Evolutionary conservation across 2,797 vertebrate species (phyloP).

Genomic region (Eurystomus glaucurus): DNA sequence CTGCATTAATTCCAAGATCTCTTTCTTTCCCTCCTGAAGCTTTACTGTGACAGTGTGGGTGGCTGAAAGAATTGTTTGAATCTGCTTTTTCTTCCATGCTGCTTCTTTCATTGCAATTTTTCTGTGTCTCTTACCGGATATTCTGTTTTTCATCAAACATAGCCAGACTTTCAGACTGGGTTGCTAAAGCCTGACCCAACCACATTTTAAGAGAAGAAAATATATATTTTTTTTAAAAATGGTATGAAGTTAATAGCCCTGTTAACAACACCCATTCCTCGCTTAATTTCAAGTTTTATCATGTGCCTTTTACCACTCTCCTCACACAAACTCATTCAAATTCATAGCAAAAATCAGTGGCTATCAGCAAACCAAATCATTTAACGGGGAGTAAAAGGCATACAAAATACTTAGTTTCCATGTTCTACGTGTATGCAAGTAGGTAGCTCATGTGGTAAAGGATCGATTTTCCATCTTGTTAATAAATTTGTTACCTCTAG

Average conservation of each 20-base stretch:
- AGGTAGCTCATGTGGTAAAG: neutral
- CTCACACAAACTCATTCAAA: neutral
- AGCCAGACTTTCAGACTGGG: neutral
- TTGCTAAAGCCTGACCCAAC: neutral
- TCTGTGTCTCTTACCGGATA: neutral
- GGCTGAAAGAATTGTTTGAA: conserved; percentile 5
- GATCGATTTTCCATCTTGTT: neutral
- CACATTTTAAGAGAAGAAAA: neutral
- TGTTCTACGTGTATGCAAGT: neutral
- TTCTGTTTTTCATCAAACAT: conserved; percentile 38
- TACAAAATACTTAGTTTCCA: neutral
- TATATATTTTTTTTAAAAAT: neutral
- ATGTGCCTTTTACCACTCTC: neutral
- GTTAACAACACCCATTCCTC: neutral
- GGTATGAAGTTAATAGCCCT: neutral
- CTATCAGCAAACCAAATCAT: neutral
- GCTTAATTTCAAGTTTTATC: neutral
- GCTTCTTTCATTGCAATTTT: neutral
- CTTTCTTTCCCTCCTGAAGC: neutral
- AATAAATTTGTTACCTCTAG: neutral
- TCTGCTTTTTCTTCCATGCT: neutral
- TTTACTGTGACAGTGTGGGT: neutral
- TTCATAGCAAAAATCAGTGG: neutral
- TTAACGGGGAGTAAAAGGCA: neutral
- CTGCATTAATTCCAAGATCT: neutral